Percentiles rank a stretch among this genome's conserved stretches.
These are phyloP conservation scores for Alaudala cheleensis DNA, from an alignment of 2,113 vertebrate species.

Conservation along the genomic window DNA sequence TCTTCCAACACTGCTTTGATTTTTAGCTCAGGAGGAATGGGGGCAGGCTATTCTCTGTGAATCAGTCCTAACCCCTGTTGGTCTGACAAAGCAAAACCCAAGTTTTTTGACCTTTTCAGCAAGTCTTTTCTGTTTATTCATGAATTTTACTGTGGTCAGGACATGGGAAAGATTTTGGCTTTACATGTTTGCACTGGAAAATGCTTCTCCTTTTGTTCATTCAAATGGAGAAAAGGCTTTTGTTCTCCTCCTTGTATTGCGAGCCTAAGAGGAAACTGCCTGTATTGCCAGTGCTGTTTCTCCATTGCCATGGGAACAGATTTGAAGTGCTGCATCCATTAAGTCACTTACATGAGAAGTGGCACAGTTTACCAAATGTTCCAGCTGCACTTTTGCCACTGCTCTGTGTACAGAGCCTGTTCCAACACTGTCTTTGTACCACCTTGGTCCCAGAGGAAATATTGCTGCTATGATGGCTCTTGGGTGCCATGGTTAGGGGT, in stretches of 20 bases:
- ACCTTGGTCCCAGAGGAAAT: neutral
- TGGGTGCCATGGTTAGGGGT: neutral
- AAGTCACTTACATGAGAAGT: slow-evolving; percentile 46
- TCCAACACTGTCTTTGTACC: neutral
- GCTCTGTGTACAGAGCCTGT: neutral
- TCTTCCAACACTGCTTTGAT: slow-evolving; percentile 38
- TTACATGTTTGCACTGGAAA: slow-evolving; percentile 64
- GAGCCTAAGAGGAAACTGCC: slow-evolving; percentile 22
- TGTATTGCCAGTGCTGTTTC: slow-evolving; percentile 29
- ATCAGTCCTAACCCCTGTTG: slow-evolving; percentile 21
- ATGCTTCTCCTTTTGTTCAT: slow-evolving; percentile 56
- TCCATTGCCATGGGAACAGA: slow-evolving; percentile 66
- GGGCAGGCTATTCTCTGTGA: slow-evolving; percentile 43
- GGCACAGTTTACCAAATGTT: slow-evolving; percentile 9
- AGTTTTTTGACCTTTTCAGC: slow-evolving; percentile 51
- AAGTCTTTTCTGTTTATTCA: slow-evolving; percentile 63
- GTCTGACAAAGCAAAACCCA: slow-evolving; percentile 33
- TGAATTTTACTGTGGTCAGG: slow-evolving; percentile 61
- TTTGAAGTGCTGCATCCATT: slow-evolving; percentile 60
- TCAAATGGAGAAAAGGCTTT: slow-evolving; percentile 60
- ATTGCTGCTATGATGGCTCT: neutral
- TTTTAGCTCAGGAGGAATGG: slow-evolving; percentile 28
- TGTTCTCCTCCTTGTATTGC: slow-evolving; percentile 38
- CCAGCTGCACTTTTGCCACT: slow-evolving; percentile 1
- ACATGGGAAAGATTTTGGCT: slow-evolving; percentile 61